Conservation (phyloP, 2,888 invertebrate species). For the Cremastinae sp. region DNA sequence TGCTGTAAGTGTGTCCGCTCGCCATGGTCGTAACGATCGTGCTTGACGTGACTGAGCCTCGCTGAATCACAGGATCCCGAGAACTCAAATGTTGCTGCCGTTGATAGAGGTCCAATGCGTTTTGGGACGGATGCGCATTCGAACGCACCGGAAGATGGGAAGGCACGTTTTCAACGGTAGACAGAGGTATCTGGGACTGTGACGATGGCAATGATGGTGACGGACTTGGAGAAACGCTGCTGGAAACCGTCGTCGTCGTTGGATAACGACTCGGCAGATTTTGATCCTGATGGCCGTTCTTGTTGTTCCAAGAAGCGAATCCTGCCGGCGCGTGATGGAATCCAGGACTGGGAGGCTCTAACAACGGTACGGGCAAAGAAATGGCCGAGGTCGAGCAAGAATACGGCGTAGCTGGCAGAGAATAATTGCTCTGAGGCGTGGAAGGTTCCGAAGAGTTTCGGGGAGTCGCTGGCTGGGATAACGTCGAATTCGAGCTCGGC, state of each 20-base stretch:
- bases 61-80: constrained; percentile 69
- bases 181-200: constrained; percentile 61
- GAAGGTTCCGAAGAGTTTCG: constrained; percentile 76
- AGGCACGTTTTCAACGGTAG: constrained; percentile 56
- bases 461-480: constrained; percentile 77
- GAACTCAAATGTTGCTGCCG: constrained; percentile 60
- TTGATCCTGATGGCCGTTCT: constrained; percentile 66
- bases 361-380: constrained; percentile 63
- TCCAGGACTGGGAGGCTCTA: constrained; percentile 30
- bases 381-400: constrained; percentile 68
- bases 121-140: constrained; percentile 50
- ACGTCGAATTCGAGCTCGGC: constrained; percentile 72
- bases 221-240: constrained; percentile 70
- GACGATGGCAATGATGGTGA: constrained; percentile 67
- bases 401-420: constrained; percentile 77
- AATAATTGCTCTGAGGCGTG: constrained; percentile 75
- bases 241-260: constrained; percentile 67
- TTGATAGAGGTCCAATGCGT: constrained; percentile 74
- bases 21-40: constrained; percentile 85
- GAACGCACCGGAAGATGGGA: constrained; percentile 46
- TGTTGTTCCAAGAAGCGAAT: constrained; percentile 38
- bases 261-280: constrained; percentile 36
- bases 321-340: constrained; percentile 27
- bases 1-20: constrained; percentile 88
- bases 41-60: constrained; percentile 69